A percentile compares a stretch with the other conserved stretches of the same genome.
Evolutionary conservation across 2,113 vertebrate genomes (phyloP).

Genomic region (Pandion haliaetus): DNA sequence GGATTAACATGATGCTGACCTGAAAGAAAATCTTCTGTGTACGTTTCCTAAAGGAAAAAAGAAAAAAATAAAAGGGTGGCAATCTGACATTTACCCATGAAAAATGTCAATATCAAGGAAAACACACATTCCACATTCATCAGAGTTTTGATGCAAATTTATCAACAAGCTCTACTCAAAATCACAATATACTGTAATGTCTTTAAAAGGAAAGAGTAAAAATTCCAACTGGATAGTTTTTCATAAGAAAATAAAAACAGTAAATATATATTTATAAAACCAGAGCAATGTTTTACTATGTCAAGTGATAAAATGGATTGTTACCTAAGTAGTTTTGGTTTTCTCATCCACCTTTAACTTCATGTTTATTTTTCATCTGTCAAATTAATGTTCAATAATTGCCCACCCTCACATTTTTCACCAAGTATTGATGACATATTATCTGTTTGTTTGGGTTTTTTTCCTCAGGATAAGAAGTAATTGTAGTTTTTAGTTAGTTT

Average conservation of each 20-base stretch:
- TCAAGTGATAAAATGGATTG: background rate
- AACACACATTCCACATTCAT: background rate
- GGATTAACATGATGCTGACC: background rate
- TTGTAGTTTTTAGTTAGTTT: background rate
- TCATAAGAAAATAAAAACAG: background rate
- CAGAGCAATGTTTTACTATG: background rate
- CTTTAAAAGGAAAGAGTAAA: background rate
- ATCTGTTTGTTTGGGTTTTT: background rate
- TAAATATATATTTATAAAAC: background rate
- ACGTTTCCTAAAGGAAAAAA: background rate
- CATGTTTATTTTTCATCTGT: background rate
- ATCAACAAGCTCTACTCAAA: background rate
- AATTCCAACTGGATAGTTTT: background rate
- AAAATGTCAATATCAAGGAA: background rate
- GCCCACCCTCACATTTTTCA: background rate
- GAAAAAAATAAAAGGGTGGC: accelerated
- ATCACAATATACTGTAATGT: background rate
- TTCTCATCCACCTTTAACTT: background rate
- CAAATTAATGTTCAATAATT: background rate
- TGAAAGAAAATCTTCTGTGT: background rate
- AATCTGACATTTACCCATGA: background rate
- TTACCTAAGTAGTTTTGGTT: background rate
- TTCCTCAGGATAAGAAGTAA: background rate
- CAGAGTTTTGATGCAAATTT: background rate
- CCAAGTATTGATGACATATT: background rate